A percentile compares a stretch with the other conserved stretches of the same genome.
These are phyloP conservation scores for Himalopsyche phryganea DNA, from an alignment of 1,140 invertebrate genomes.

Conservation along the genomic window DNA sequence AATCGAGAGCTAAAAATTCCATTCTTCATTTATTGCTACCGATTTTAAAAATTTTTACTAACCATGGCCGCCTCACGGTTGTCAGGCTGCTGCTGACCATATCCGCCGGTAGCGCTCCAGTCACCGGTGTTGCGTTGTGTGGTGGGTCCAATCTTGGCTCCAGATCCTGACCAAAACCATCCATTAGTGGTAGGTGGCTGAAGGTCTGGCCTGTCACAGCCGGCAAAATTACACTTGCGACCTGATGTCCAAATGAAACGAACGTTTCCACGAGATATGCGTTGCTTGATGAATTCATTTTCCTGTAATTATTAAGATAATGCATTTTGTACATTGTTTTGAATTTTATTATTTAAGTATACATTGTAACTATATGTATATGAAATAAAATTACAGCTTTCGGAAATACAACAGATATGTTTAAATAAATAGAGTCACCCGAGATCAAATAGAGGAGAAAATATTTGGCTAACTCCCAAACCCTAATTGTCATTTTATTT, in stretches of 20 bases:
- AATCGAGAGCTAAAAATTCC: no score
- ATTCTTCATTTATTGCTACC: no score
- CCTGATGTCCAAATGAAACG: slow-evolving; percentile 88
- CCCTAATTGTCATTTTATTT: no score
- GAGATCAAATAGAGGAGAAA: no score
- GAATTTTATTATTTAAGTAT: no score
- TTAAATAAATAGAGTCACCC: no score
- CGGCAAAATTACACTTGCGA: slow-evolving; percentile 88
- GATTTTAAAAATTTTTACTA: slow-evolving; percentile 25
- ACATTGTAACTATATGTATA: no score
- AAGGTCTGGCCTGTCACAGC: slow-evolving; percentile 81
- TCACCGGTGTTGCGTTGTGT: slow-evolving; percentile 83
- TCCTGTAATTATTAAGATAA: slow-evolving; percentile 60
- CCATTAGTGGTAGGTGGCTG: slow-evolving; percentile 86
- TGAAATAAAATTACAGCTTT: no score
- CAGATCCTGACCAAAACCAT: slow-evolving; percentile 92
- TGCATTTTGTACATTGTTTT: no score
- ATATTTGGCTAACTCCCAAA: no score
- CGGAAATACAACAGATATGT: no score
- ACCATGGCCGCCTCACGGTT: slow-evolving; percentile 86
- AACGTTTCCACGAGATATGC: slow-evolving; percentile 67
- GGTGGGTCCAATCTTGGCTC: slow-evolving; percentile 83
- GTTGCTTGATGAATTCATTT: slow-evolving; percentile 86
- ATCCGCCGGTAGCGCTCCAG: slow-evolving; percentile 84
- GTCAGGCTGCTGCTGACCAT: slow-evolving; percentile 80